A percentile compares a stretch with the other conserved stretches of the same genome.
phyloP scores from a whole-genome alignment of 2,888 invertebrate genomes.

The Limnephilus lunatus region DNA sequence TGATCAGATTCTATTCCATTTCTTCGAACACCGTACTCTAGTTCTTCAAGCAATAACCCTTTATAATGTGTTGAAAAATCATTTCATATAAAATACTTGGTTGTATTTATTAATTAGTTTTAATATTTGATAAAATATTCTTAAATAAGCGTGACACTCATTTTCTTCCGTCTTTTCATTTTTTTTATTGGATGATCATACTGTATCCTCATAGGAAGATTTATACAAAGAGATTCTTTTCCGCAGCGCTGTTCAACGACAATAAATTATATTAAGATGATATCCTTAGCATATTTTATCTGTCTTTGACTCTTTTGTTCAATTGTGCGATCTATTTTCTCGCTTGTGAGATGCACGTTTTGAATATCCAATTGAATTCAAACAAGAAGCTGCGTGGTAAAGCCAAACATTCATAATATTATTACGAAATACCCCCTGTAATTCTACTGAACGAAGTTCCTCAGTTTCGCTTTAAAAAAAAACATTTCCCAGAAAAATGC shows the following conservation, averaged over 20 bases:
- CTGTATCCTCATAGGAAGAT: not conserved
- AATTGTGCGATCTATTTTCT: not conserved
- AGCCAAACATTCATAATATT: not conserved
- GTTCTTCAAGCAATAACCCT: not conserved
- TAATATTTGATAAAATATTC: not conserved
- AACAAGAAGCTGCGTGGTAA: not conserved
- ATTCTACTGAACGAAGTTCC: not conserved
- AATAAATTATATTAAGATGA: not conserved
- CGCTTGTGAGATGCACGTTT: not conserved
- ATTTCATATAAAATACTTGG: not conserved
- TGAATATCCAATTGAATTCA: slow-evolving; percentile 13
- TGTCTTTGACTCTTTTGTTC: slow-evolving; percentile 17
- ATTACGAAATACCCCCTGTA: not conserved
- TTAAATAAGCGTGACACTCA: not conserved
- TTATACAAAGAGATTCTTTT: not conserved
- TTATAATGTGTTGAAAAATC: not conserved
- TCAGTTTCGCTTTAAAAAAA: not conserved
- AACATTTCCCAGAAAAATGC: not conserved
- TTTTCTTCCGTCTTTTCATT: not conserved
- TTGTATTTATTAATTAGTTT: not conserved
- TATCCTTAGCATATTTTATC: slow-evolving; percentile 11
- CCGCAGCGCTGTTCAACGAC: not conserved
- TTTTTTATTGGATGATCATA: not conserved
- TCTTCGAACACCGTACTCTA: not conserved
- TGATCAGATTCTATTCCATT: not conserved